These are phyloP conservation scores for Synergus itoensis DNA, from an alignment of 2,888 invertebrate genomes.

Conservation along the genomic window DNA sequence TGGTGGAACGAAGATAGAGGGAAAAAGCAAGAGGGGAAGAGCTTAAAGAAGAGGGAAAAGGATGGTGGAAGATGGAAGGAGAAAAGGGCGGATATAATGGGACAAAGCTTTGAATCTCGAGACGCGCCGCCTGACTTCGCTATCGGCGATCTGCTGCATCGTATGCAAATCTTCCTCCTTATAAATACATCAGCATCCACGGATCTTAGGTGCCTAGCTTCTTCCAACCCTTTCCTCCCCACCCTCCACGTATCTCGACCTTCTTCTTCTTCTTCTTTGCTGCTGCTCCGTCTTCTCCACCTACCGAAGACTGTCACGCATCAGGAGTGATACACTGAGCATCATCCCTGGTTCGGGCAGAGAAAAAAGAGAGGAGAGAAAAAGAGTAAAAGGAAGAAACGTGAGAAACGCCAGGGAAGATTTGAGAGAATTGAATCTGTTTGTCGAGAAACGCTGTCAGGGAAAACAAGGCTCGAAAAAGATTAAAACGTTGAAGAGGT, in stretches of 20 bases:
- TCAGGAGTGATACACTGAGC: constrained; percentile 20
- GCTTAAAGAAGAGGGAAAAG: constrained; percentile 39
- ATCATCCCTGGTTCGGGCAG: constrained; percentile 3
- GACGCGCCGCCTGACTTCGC: constrained; percentile 67
- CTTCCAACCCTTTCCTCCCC: constrained; percentile 51
- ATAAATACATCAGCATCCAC: constrained; percentile 77
- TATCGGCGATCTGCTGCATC: constrained; percentile 74
- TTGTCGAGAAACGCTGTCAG: constrained; percentile 18
- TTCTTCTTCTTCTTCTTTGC: constrained; percentile 44
- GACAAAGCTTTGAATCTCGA: constrained; percentile 76
- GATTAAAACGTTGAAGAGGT: neutral
- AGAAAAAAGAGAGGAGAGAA: neutral
- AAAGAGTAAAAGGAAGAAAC: neutral
- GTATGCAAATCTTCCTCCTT: constrained; percentile 77
- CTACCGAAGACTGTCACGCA: constrained; percentile 9
- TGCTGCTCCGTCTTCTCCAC: constrained; percentile 23
- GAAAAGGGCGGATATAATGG: constrained; percentile 67
- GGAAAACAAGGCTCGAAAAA: constrained; percentile 1
- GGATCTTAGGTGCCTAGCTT: constrained; percentile 71
- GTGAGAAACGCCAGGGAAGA: constrained; percentile 40
- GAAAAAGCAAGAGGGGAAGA: constrained; percentile 45
- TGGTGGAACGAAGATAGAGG: constrained; percentile 47
- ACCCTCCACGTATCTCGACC: constrained; percentile 44
- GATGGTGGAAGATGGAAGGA: constrained; percentile 33
- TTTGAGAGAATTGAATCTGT: constrained; percentile 38